Evolutionary conservation across 2,797 vertebrate species (phyloP), one percentile per base, ranked within the genome.

Genomic region (Tangara arthus): DNA sequence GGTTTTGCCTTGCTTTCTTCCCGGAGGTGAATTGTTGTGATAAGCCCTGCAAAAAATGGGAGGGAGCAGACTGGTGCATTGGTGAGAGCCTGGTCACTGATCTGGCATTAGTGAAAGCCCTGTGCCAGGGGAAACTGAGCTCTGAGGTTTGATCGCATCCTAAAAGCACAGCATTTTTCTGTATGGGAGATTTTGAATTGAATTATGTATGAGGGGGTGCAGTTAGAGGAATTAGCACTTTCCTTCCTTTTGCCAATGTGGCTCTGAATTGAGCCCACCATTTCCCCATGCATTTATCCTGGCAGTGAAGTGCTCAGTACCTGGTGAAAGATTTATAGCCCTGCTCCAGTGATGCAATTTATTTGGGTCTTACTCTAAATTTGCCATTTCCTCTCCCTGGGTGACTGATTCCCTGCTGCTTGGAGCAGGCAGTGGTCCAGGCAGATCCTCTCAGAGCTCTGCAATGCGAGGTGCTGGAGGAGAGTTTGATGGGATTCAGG

Each of bases 1-100:
- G 80, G 39, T 84, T 95, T 93, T 83, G 44, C 35, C 71, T 92
- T 87, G 65, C 76, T 87, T 92, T 87, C 68, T 89, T 79, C 49
- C 1, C 5, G 61, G 72, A 65, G 65, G 65, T 59, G 80, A 96
- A 75, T 52, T 83, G 27, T 76, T 84, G 30, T 66, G 72, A 68
- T 70, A 83, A 83, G 53, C n/a, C n/a, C 30, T 70, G 41, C 34
- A 79, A 20, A 63, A 77, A 64, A 44, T 21, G 52, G 37, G 21
- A 82, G 22, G 42, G 55, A 73, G 39, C 77, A 64, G 39, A 42
- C 22, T 30, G 84, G 26, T 55, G 27, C 0, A 0, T 66, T 89
- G 80, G 56, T 0, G 3, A 85, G 73, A 60, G 59, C 16, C 39
- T 72, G 66, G 76, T 91, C 82, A 87, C 44, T 52, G 57, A 34